Percentiles rank a stretch among this genome's conserved stretches.
Conservation (phyloP, 1,140 invertebrate species). For the Sinonovacula constricta region DNA sequence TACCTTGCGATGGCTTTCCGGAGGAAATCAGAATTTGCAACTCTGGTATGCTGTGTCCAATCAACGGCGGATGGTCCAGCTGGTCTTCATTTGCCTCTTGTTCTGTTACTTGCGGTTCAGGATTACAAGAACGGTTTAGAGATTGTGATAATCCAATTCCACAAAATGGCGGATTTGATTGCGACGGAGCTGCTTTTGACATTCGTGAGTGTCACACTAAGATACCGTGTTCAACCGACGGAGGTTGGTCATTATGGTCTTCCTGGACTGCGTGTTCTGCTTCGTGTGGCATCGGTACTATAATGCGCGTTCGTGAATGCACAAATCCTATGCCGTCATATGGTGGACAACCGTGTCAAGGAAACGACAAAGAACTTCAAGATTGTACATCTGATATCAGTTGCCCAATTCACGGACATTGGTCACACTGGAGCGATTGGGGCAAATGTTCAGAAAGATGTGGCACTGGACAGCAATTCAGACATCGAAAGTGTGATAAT, state of each 20-base stretch:
- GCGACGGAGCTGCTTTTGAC: conserved; percentile 55
- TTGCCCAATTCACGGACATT: conserved; percentile 55
- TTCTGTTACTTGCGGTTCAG: conserved; percentile 70
- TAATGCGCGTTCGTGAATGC: conserved; percentile 55
- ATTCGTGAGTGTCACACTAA: conserved; percentile 50
- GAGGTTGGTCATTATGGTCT: conserved; percentile 57
- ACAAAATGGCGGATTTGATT: conserved; percentile 61
- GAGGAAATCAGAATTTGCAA: conserved; percentile 38
- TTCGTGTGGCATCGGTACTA: conserved; percentile 63
- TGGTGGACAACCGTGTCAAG: conserved; percentile 30
- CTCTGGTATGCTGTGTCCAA: conserved; percentile 36
- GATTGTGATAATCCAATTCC: conserved; percentile 67
- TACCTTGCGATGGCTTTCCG: conserved; percentile 40
- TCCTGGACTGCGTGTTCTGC: conserved; percentile 58
- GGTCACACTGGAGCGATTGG: conserved; percentile 61
- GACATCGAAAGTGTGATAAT: conserved; percentile 60
- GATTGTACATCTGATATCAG: conserved; percentile 63
- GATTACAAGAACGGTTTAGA: conserved; percentile 61
- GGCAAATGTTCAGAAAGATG: conserved; percentile 52
- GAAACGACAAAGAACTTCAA: conserved; percentile 32
- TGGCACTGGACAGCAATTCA: conserved; percentile 46
- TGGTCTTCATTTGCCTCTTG: conserved; percentile 76
- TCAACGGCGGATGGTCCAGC: conserved; percentile 73
- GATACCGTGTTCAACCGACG: conserved; percentile 75
- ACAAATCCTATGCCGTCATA: conserved; percentile 25